Evolutionary conservation across 2,113 vertebrate species (phyloP).

Genomic region (Sapayoa aenigma): DNA sequence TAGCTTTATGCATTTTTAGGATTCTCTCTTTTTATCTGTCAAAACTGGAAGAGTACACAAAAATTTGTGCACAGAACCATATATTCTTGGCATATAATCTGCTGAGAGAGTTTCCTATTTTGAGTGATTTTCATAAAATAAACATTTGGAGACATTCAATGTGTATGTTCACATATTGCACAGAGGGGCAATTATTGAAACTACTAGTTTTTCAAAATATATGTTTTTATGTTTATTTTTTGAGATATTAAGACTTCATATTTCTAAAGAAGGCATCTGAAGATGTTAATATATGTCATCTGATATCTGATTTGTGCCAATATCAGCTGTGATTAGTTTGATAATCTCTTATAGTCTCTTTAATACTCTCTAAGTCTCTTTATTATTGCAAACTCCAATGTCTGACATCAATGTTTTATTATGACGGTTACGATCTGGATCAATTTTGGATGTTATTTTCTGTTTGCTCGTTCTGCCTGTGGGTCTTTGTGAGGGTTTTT

Average conservation of each 20-base stretch:
- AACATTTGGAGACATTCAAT: not conserved
- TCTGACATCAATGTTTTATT: not conserved
- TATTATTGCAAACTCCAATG: not conserved
- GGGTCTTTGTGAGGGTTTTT: not conserved
- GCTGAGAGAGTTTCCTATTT: not conserved
- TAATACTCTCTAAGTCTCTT: not conserved
- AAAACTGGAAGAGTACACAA: not conserved
- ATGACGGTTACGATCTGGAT: not conserved
- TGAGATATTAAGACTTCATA: not conserved
- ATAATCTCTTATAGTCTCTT: not conserved
- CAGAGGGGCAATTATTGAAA: not conserved
- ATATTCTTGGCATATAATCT: not conserved
- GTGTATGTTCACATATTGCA: not conserved
- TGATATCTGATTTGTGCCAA: not conserved
- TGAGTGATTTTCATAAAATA: not conserved
- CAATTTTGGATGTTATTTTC: not conserved
- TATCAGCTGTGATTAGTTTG: not conserved
- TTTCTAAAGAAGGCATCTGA: not conserved
- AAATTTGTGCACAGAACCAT: not conserved
- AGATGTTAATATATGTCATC: not conserved
- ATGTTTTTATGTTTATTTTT: not conserved
- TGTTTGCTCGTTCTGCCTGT: not conserved
- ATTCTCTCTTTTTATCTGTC: not conserved
- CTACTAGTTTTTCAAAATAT: not conserved
- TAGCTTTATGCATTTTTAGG: not conserved